Evolutionary conservation across 1,140 invertebrate genomes (phyloP), one percentile per base, ranked within the genome.

Genomic region (Augochlora pura): DNA sequence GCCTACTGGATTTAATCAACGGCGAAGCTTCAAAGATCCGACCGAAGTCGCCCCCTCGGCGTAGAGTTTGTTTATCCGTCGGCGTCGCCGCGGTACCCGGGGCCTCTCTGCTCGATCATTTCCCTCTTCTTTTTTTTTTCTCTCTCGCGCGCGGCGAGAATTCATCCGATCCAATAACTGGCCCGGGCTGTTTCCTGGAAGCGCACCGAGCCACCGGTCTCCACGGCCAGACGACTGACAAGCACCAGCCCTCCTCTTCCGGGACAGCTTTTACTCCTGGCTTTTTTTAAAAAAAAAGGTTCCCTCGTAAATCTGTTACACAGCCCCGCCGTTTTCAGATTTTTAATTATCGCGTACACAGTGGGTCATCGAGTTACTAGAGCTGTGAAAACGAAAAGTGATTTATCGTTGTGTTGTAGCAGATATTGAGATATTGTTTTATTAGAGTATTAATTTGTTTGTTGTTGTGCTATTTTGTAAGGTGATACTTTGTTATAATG

Each of bases 31-130:
- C 91, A 92, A 92, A 92, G 91, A 86, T 85, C 81, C 80, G 76
- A 82, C 85, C 85, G 5, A 85, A 84, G 86, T 85, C 59, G 27
- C 49, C 73, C 70, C 83, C 79, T 84, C 83, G 78, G 69, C 75
- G 67, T 64, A 86, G n/a, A n/a, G 91, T 92, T 92, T 92, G 90
- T 92, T 92, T 92, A 91, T 91, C 84, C 84, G 85, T 90, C 86
- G 69, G 85, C 62, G 14, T 80, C 62, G 67, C 85, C 62, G 67
- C 85, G 78, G 85, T 83, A 82, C 38, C 38, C 69, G 60, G 59
- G n/a, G n/a, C n/a, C n/a, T n/a, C n/a, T 64, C 52, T 62, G 83
- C 67, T 54, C 82, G 83, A 83, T 85, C 83, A 42, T 77, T 84
- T 80, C 59, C 64, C 59, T 85, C 77, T 81, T 85, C 74, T 80